Percentiles rank a stretch among this genome's conserved stretches.
These are phyloP conservation scores for Peromyscus californicus DNA, from an alignment of 2,113 vertebrate genomes.

Conservation along the genomic window DNA sequence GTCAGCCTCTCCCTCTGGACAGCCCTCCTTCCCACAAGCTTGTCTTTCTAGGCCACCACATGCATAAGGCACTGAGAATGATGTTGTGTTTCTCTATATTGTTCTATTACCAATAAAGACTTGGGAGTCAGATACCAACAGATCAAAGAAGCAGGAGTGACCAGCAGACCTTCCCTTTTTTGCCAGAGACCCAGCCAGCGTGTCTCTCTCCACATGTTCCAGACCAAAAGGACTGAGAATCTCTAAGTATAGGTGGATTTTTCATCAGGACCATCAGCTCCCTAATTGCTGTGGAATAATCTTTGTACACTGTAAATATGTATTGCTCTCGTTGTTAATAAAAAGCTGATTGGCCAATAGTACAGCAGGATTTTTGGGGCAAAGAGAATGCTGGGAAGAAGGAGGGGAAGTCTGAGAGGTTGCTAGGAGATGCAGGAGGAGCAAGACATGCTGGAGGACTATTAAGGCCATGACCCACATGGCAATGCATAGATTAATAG, in stretches of 20 bases:
- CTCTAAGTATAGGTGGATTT: background rate
- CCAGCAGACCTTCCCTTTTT: background rate
- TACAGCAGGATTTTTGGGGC: no score
- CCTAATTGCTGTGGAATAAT: background rate
- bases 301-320: background rate
- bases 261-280: background rate
- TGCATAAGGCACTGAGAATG: background rate
- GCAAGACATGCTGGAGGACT: no score
- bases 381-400: no score
- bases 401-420: no score
- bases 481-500: no score
- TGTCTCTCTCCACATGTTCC: background rate
- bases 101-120: background rate
- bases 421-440: no score
- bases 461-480: no score
- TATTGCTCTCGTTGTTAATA: no score
- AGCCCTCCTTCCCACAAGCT: background rate
- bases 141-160: background rate
- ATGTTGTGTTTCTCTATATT: background rate
- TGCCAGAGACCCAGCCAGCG: background rate
- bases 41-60: background rate
- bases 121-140: background rate
- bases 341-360: no score
- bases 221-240: background rate
- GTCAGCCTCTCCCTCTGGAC: fast-evolving